Evolutionary conservation across 2,113 vertebrate genomes (phyloP).

Genomic region (Emydocephalus ijimae): DNA sequence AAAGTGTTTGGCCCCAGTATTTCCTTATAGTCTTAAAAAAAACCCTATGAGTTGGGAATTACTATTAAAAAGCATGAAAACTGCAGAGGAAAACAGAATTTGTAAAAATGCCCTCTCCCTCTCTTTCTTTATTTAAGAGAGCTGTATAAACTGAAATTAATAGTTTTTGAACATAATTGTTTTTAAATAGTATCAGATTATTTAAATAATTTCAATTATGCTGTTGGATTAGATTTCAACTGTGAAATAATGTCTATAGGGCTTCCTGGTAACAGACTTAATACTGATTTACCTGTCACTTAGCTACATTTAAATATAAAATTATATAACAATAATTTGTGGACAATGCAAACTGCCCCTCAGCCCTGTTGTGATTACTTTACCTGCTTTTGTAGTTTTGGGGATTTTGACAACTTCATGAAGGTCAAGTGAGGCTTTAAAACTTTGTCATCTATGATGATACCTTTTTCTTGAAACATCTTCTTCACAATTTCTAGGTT

Average conservation of each 20-base stretch:
- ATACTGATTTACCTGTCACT: not conserved
- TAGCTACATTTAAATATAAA: not conserved
- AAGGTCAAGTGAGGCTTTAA: slow-evolving; percentile 95
- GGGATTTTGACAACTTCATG: slow-evolving; percentile 90
- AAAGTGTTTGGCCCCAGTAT: not conserved
- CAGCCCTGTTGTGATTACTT: not conserved
- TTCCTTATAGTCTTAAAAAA: not conserved
- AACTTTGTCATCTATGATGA: slow-evolving; percentile 72
- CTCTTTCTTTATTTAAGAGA: not conserved
- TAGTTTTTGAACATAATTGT: not conserved
- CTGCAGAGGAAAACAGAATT: not conserved
- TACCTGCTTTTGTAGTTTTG: slow-evolving; percentile 82
- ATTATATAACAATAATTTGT: not conserved
- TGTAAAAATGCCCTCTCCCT: not conserved
- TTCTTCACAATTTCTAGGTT: slow-evolving; percentile 76
- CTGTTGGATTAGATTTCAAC: not conserved
- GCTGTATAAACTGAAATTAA: not conserved
- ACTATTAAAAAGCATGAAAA: not conserved
- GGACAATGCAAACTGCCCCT: not conserved
- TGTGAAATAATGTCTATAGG: not conserved
- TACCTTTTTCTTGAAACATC: slow-evolving; percentile 83
- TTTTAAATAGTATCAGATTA: not conserved
- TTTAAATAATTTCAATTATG: not conserved
- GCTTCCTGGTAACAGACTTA: not conserved
- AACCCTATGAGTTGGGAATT: not conserved